phyloP scores from a whole-genome alignment of 2,888 invertebrate genomes.

The Colletes collaris region DNA sequence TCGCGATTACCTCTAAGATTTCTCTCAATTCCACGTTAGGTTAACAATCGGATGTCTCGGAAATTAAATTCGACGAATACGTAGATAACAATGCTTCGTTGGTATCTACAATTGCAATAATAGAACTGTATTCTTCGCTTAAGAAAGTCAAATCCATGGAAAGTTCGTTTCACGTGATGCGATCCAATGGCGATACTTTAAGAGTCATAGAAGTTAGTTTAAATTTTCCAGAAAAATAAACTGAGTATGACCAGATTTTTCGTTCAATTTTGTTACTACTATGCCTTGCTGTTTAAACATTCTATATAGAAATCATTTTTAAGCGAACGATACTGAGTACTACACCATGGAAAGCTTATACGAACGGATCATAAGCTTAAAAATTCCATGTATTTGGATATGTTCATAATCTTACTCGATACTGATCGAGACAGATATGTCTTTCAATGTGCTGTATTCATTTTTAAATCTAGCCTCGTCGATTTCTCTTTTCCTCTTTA shows the following conservation, averaged over 20 bases:
- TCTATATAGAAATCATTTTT: not conserved
- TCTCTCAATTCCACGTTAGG: slow-evolving; percentile 64
- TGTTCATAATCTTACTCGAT: slow-evolving; percentile 5
- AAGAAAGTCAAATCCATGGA: slow-evolving; percentile 1
- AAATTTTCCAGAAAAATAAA: no score
- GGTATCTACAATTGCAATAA: not conserved
- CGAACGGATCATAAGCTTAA: not conserved
- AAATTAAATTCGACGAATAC: slow-evolving; percentile 39
- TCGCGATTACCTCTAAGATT: slow-evolving; percentile 64
- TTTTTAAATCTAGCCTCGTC: not conserved
- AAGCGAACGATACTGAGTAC: no score
- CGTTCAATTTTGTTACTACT: no score
- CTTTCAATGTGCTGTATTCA: not conserved
- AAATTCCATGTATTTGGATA: slow-evolving; percentile 1
- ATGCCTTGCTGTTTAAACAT: no score
- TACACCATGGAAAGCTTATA: no score
- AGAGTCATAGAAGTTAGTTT: no score
- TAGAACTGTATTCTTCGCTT: not conserved
- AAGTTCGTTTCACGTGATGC: slow-evolving; percentile 31
- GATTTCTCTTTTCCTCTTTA: not conserved
- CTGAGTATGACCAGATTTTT: no score
- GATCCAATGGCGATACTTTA: not conserved
- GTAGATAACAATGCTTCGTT: not conserved
- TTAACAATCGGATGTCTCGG: slow-evolving; percentile 54
- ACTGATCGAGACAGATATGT: not conserved